Base-by-base conservation (phyloP, 2,888 invertebrate genomes). In the Erpobdella octoculata region DNA sequence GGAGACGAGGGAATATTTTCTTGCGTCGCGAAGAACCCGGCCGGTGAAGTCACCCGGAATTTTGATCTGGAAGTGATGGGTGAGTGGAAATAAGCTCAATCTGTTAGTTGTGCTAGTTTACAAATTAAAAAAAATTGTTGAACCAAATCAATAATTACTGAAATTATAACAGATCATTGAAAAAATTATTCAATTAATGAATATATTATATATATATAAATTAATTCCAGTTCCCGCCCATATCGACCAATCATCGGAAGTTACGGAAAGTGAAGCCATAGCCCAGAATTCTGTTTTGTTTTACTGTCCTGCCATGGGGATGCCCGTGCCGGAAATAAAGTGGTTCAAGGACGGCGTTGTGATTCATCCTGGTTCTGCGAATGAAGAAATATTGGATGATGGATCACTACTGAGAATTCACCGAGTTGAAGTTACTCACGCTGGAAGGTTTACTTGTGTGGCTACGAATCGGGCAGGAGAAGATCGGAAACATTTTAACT, bases 391-490 rank as follows among this genome's bases (percentile, higher is more conserved):
- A 21, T 73, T 79, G 35, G 78, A 80, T 53, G 74, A 78, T 70
- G 80, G 80, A 1, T 79, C 79, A 78, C 78, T 78, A 0, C 73
- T 81, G 70, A 73, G 77, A 67, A 75, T 82, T n/a, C 62, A 74
- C 15, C 68, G 75, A 2, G 73, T 79, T 1, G 71, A 74, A 4
- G 70, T 77, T 15, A 33, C 68, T 2, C 82, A 85, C 74, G 78
- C 80, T 38, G 86, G 84, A 3, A 78, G 79, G 18, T 86, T 85
- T 76, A 80, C 81, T 58, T 89, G 89, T 78, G 80, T 86, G 0
- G 88, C 85, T 0, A 83, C 81, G 71, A 89, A 88, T 76, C 77
- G 79, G n/a, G 86, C 87, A 36, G 88, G 88, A 4, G 75, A 78
- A n/a, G 75, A 77, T 25, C 80, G 81, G 72, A 82, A 81, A 66